Conservation (phyloP, 30 jellyfish, hydroid and myxozoan species). For the Clytia hemisphaerica region DNA sequence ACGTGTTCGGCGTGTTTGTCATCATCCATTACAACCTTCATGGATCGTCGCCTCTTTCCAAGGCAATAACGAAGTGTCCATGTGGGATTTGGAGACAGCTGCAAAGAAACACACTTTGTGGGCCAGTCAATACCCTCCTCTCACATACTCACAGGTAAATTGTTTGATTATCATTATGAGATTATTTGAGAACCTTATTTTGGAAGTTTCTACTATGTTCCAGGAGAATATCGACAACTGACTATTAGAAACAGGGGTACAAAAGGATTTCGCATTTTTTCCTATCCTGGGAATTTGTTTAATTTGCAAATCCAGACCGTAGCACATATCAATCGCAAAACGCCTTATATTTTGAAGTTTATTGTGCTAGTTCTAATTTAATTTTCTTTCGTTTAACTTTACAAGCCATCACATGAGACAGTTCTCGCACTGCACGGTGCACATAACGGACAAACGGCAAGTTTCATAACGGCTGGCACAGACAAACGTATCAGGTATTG, state of each 20-base stretch:
- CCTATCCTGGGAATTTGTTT: too few species aligned
- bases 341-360: background rate
- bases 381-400: background rate
- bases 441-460: conserved; percentile 62
- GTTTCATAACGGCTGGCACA: conserved; percentile 76
- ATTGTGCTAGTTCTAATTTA: background rate
- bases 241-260: too few species aligned
- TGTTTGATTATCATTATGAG: background rate
- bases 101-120: conserved; percentile 93
- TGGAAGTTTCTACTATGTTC: too few species aligned
- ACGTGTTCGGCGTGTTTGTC: conserved; percentile 52
- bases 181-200: background rate
- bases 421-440: conserved; percentile 66
- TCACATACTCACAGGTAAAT: conserved; percentile 78
- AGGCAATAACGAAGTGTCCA: conserved; percentile 92
- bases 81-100: conserved; percentile 97
- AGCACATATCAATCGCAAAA: background rate
- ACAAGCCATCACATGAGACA: conserved; percentile 75
- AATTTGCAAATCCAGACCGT: background rate
- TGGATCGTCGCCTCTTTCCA: conserved; percentile 94
- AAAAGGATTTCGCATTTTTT: too few species aligned
- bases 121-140: conserved; percentile 97
- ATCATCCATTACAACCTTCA: conserved; percentile 85
- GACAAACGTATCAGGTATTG: conserved; percentile 86
- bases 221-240: too few species aligned